Evolutionary conservation across 2,888 invertebrate genomes (phyloP).

Genomic region (Steinernema hermaphroditum): DNA sequence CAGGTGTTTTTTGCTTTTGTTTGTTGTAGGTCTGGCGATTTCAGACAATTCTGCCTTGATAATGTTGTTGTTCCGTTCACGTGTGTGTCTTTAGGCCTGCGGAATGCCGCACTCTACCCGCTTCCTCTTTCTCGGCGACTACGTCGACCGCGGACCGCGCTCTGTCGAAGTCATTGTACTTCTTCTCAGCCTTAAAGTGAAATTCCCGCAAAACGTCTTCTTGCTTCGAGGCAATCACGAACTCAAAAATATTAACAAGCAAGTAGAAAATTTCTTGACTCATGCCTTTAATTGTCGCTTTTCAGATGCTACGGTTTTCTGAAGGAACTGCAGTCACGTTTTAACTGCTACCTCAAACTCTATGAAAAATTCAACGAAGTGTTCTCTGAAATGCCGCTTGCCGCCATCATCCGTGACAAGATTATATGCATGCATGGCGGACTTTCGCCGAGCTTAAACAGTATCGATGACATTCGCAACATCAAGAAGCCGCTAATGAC

Average conservation of each 20-base stretch:
- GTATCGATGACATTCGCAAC: conserved; percentile 53
- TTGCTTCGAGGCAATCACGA: conserved; percentile 61
- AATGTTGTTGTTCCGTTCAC: too few species aligned
- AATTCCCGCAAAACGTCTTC: conserved; percentile 53
- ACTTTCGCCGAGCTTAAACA: conserved; percentile 48
- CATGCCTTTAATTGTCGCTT: neutral
- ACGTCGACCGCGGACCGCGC: conserved; percentile 57
- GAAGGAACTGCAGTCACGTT: conserved; percentile 44
- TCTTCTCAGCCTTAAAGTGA: conserved; percentile 49
- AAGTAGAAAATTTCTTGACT: neutral
- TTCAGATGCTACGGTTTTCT: conserved; percentile 56
- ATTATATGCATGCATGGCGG: conserved; percentile 60
- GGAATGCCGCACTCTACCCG: conserved; percentile 45
- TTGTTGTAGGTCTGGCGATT: too few species aligned
- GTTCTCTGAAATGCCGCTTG: conserved; percentile 57
- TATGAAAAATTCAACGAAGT: conserved; percentile 58
- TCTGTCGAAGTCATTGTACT: conserved; percentile 54
- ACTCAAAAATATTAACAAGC: conserved; percentile 55
- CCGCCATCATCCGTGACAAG: conserved; percentile 47
- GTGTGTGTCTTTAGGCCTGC: conserved; percentile 42
- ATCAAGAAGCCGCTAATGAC: conserved; percentile 44
- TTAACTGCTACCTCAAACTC: conserved; percentile 38
- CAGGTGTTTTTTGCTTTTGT: conserved; percentile 28
- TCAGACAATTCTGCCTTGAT: too few species aligned
- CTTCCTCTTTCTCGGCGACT: conserved; percentile 57